These are phyloP conservation scores for Zoanthus solanderi DNA, from an alignment of 92 coral and sea anemone species.

Conservation along the genomic window DNA sequence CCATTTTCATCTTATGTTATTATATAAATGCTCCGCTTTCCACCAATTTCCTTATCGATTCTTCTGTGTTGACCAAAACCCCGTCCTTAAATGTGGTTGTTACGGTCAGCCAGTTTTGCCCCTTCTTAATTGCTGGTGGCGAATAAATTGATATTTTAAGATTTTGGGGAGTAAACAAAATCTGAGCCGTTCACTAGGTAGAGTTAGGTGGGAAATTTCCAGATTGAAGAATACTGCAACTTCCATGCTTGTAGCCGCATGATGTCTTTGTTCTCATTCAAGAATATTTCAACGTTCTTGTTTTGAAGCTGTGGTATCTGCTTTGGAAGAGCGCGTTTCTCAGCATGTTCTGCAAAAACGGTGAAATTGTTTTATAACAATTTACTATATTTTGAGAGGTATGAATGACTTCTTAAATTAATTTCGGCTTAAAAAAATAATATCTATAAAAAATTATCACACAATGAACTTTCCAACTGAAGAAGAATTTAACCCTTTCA, in stretches of 20 bases:
- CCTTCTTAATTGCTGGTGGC: not conserved
- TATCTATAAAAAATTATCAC: too few species aligned
- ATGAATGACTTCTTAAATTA: too few species aligned
- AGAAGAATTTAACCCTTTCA: too few species aligned
- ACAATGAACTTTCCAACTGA: too few species aligned
- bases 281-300: too few species aligned
- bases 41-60: not conserved
- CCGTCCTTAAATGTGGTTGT: not conserved
- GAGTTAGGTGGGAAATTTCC: not conserved
- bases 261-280: too few species aligned
- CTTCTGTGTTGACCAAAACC: not conserved
- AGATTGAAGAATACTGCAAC: not conserved
- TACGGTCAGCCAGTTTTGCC: conserved; percentile 10
- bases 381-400: too few species aligned
- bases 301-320: too few species aligned
- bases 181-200: not conserved
- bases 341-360: too few species aligned
- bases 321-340: too few species aligned
- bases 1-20: not conserved
- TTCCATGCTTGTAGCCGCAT: not conserved
- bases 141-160: not conserved
- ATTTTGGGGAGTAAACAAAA: not conserved
- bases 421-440: too few species aligned
- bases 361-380: too few species aligned
- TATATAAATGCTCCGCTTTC: not conserved